Base-by-base conservation (phyloP, 2,797 vertebrate species). In the Hyperoplus lanceolatus region DNA sequence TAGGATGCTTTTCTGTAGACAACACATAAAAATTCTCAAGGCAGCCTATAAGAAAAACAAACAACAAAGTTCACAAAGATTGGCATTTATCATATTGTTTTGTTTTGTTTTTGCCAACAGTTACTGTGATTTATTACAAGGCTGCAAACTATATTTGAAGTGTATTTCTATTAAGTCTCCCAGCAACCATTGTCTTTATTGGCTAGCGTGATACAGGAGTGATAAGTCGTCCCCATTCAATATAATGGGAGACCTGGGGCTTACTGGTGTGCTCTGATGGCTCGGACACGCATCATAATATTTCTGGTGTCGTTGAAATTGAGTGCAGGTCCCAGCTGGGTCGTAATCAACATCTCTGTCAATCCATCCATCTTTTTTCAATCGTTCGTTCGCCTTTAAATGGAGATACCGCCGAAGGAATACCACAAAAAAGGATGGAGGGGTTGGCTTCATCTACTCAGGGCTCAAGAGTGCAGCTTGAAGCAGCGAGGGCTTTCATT, bases 111-210 rank as follows among this genome's bases (percentile, higher is more conserved):
- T 78, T 72, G 73, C 70, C 46, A 15, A 59, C 67, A 83, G 59
- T 81, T 78, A 51, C 51, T 41, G 57, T 87, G 90, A 92, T 93
- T 87, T 87, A 92, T 86, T 73, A 81, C 38, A 36, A 42, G 77
- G 75, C 75, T 73, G 63, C 88, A 89, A 93, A 91, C 71, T 80
- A 77, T 73, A 88, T 75, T 81, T 87, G 65, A 87, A 88, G 75
- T 86, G 83, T 77, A 79, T 89, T 93, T 92, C 86, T 93, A 90
- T 87, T 68, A 83, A 86, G 61, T 73, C 87, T 85, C 79, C 81
- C 76, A 75, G 75, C 59, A 78, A 83, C 82, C 82, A 79, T 79
- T 41, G 60, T 84, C 87, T 90, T 88, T 89, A 90, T 89, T 87
- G 87, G 89, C 78, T 84, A 83, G 86, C 49, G 29, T 29, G 2